Base-by-base conservation (phyloP, 2,888 invertebrate species). In the Lasioglossum morio region DNA sequence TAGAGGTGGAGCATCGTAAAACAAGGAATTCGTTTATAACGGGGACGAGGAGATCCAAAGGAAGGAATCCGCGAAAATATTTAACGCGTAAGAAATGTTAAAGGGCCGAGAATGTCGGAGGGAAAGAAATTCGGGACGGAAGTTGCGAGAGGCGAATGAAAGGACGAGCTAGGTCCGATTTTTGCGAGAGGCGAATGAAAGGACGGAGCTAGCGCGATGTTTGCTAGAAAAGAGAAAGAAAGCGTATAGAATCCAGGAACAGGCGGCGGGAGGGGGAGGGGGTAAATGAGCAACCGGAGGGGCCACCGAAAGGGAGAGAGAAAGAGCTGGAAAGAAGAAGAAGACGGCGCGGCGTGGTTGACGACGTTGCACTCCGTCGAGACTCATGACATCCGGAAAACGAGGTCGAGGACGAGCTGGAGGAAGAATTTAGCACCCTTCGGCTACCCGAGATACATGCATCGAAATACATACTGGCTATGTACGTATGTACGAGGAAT, bases 391-490 rank as follows among this genome's bases (percentile, higher is more conserved):
- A 79, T 82, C 82, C 82, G 82, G 86, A 79, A 81, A 91, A 90
- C 86, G 89, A 88, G 90, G 87, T 89, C 87, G 90, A 90, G 90
- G 90, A 87, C 86, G 84, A 87, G 77, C 77, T 77, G 82, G 86
- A 85, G 83, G 81, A 84, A 86, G 85, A 85, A 87, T 80, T 89
- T 82, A 75, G 82, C 82, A 81, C 66, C 83, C 76, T 75, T 75
- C 48, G 82, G 82, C 82, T 82, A 84, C 57, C 78, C 81, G 34
- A 48, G 48, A 73, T 79, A 82, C 74, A n/a, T 75, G n/a, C 70
- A 74, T 48, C 69, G 37, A 69, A 69, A 69, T 69, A 69, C 37
- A 69, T 77, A n/a, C 70, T 10, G 48, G 69, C 37, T 79, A 83
- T 79, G 73, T 69, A 78, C 53, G 66, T 34, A 34, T 66, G 66